Evolutionary conservation across 1,140 invertebrate species (phyloP), one percentile per base, ranked within the genome.

Genomic region (Triops cancriformis): DNA sequence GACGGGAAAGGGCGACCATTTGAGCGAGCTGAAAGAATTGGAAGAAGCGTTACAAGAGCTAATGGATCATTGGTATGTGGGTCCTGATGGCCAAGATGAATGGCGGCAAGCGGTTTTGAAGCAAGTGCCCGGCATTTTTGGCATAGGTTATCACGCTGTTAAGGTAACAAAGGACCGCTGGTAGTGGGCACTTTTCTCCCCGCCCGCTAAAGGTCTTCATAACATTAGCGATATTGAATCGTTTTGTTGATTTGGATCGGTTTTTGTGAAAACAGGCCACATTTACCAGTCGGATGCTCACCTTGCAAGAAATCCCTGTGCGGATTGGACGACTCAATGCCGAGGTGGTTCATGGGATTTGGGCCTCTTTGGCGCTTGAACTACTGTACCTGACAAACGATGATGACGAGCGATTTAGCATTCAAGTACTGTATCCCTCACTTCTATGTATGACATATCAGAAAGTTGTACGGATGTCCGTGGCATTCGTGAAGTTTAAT

Each of bases 401-500:
- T 83, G 87, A 88, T 80, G 87, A 88, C 79, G 87, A 88, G 80
- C 81, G 88, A 74, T 88, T 87, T 82, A 87, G 85, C 77, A 88
- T 88, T 79, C 84, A 84, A 80, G 83, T 84, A 79, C 12, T 37
- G 31, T 37, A 37, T 7, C 31, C 31, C n/a, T n/a, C n/a, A n/a
- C n/a, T 72, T 73, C 45, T 77, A 5, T 26, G 73, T 14, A 64
- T 43, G 18, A 23, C 27, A 75, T n/a, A 45, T 42, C 10, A 26
- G 28, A 5, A 77, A 73, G 28, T 77, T 64, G 26, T 74, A 28
- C 18, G 31, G 7, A 37, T 37, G 2, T 37, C 7, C 31, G 31
- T 2, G 31, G 7, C 31, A 4, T 37, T 37, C 31, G 31, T 37
- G 31, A 37, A 37, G 7, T 37, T 37, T 4, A 2, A 37, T 37